Conservation (phyloP, 2,113 vertebrate species). For the Ciconia boyciana region DNA sequence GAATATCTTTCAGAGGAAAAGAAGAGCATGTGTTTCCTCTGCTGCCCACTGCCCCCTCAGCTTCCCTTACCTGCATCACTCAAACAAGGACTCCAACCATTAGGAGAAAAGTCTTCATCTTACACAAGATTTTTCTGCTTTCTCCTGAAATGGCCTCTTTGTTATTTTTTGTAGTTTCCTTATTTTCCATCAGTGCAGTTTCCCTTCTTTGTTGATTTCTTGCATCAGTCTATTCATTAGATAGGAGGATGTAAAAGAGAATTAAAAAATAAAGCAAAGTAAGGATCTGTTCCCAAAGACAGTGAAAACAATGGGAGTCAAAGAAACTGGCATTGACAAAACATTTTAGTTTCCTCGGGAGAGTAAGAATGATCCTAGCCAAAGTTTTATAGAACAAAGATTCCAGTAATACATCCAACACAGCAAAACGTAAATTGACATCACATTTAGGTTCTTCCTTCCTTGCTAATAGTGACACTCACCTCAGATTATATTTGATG, state of each 20-base stretch:
- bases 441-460: conserved; percentile 2
- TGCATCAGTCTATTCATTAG: conserved; percentile 54
- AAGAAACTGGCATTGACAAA: conserved; percentile 26
- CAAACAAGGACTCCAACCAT: background rate
- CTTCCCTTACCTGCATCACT: background rate
- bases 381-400: conserved; percentile 41
- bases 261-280: conserved; percentile 40
- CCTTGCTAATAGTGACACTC: background rate
- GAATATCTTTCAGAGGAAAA: background rate
- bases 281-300: conserved; percentile 39
- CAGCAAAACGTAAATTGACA: background rate
- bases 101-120: background rate
- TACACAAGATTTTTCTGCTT: background rate
- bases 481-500: background rate
- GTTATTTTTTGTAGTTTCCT: background rate
- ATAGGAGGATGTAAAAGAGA: conserved; percentile 26
- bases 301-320: conserved; percentile 52
- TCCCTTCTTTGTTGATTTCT: conserved; percentile 12
- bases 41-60: too few relatives aligned
- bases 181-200: background rate
- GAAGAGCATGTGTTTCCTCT: fast-evolving
- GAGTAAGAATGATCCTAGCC: background rate
- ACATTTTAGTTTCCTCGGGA: conserved; percentile 46
- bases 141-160: background rate
- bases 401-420: background rate